These are phyloP conservation scores for Myxocyprinus asiaticus DNA, from an alignment of 2,113 vertebrate genomes.

Conservation along the genomic window DNA sequence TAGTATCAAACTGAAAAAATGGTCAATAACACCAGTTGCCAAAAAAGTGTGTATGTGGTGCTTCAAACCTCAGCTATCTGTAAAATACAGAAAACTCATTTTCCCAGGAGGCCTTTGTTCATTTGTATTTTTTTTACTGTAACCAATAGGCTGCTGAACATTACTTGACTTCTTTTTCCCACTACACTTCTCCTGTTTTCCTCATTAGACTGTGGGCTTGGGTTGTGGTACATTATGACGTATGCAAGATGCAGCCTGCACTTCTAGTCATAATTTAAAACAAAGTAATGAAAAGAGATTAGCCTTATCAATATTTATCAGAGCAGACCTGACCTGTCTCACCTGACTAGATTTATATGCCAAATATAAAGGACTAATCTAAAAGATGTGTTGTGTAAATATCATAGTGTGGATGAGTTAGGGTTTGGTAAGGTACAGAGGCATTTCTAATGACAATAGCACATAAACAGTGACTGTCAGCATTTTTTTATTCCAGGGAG, in stretches of 20 bases:
- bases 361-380: conserved; percentile 5
- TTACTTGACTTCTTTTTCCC: not conserved
- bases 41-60: too few species aligned
- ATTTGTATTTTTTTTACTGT: conserved; percentile 40
- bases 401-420: not conserved
- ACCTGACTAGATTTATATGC: conserved; percentile 25
- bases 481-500: not conserved
- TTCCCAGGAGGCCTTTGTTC: not conserved
- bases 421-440: not conserved
- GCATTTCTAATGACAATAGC: not conserved
- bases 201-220: not conserved
- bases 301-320: conserved; percentile 48
- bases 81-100: not conserved
- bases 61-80: not conserved
- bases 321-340: not conserved
- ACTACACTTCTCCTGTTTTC: not conserved
- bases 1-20: too few species aligned
- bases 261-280: conserved; percentile 40
- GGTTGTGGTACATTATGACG: conserved; percentile 40
- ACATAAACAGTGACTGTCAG: conserved; percentile 13
- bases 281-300: conserved; percentile 49
- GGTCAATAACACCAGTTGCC: too few species aligned
- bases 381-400: conserved; percentile 26
- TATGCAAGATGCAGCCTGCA: conserved; percentile 13
- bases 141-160: conserved; percentile 10